Conservation (phyloP, 2,113 vertebrate genomes). For the Chaetops frenatus region DNA sequence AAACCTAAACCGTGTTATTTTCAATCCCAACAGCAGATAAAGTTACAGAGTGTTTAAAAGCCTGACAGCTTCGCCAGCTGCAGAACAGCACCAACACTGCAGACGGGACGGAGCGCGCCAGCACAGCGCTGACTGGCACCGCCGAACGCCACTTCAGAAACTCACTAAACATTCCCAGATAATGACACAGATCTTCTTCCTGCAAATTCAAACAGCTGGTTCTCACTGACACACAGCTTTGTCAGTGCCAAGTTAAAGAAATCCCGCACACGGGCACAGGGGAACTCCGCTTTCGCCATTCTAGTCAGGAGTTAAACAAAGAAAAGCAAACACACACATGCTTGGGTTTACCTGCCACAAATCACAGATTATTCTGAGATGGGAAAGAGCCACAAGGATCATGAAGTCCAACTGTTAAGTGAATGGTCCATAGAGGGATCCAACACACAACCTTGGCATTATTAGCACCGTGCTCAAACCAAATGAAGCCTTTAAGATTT, state of each 20-base stretch:
- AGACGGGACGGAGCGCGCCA: neutral
- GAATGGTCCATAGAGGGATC: neutral
- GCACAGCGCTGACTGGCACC: neutral
- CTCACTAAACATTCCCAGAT: neutral
- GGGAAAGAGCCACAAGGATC: neutral
- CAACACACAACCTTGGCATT: too few relatives aligned
- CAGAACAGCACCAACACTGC: neutral
- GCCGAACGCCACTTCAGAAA: neutral
- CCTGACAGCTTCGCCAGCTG: neutral
- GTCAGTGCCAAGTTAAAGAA: neutral
- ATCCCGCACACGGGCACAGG: neutral
- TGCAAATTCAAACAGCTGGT: neutral
- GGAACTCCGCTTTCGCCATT: neutral
- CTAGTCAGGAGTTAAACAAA: neutral
- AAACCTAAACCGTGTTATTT: neutral
- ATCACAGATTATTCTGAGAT: fast-evolving
- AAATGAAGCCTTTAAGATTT: neutral
- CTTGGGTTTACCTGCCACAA: neutral
- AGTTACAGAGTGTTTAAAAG: neutral
- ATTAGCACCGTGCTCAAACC: neutral
- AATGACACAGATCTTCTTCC: neutral
- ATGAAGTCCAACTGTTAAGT: neutral
- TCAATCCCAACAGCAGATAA: neutral
- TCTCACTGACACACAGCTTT: neutral
- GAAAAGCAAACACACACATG: fast-evolving